phyloP scores from a whole-genome alignment of 2,113 vertebrate species.

The Microtus montanus region DNA sequence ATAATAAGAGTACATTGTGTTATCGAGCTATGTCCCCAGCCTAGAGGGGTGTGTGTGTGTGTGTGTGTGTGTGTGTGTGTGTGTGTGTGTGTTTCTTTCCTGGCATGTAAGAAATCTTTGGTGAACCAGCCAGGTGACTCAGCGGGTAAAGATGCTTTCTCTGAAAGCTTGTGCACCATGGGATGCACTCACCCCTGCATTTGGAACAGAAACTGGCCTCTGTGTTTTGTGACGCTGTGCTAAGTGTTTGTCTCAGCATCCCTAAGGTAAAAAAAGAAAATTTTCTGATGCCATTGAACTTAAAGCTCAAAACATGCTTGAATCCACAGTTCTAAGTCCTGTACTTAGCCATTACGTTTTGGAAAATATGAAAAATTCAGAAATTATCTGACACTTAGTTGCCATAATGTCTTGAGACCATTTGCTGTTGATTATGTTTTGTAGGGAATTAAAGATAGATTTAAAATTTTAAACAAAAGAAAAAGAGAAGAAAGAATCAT shows the following conservation, averaged over 20 bases:
- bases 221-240: neutral
- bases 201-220: neutral
- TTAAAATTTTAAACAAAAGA: neutral
- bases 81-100: neutral
- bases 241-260: neutral
- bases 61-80: neutral
- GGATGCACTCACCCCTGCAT: neutral
- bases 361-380: neutral
- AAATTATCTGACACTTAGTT: neutral
- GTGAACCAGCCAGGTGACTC: neutral
- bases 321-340: neutral
- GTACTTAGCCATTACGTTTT: neutral
- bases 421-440: neutral
- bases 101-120: neutral
- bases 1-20: too few species aligned
- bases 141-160: neutral
- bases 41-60: neutral
- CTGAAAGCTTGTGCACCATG: neutral
- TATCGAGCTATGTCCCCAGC: neutral
- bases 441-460: neutral
- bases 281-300: neutral
- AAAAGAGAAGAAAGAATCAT: neutral
- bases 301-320: neutral
- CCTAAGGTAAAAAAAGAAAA: neutral
- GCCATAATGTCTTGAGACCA: neutral